Evolutionary conservation across 2,113 vertebrate species (phyloP).

Genomic region (Piliocolobus tephrosceles): DNA sequence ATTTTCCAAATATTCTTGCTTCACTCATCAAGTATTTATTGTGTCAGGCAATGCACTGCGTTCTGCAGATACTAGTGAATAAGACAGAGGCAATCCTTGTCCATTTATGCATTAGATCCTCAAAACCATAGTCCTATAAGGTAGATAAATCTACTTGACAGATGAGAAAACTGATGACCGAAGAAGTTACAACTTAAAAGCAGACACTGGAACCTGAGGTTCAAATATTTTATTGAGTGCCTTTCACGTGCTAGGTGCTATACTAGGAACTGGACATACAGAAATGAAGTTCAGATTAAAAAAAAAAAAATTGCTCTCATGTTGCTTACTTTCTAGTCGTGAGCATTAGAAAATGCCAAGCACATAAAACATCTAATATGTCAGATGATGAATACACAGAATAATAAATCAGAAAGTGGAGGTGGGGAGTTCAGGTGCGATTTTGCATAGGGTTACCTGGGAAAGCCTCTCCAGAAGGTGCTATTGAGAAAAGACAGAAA

Average conservation of each 20-base stretch:
- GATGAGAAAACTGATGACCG: background rate
- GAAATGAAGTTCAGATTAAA: background rate
- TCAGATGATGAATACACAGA: background rate
- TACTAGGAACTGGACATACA: background rate
- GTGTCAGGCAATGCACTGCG: background rate
- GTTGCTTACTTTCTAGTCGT: background rate
- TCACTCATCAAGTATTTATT: background rate
- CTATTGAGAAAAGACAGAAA: background rate
- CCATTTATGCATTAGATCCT: background rate
- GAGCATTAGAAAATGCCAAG: background rate
- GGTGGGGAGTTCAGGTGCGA: rapidly evolving
- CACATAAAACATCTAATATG: background rate
- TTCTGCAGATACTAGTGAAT: background rate
- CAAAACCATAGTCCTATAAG: background rate
- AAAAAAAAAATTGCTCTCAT: background rate
- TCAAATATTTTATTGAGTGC: background rate
- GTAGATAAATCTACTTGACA: background rate
- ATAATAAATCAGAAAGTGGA: background rate
- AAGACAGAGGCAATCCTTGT: background rate
- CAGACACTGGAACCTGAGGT: background rate
- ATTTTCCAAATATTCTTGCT: background rate
- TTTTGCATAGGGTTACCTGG: background rate
- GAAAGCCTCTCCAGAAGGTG: background rate
- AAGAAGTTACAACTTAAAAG: background rate
- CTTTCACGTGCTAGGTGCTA: background rate